Evolutionary conservation across 2,888 invertebrate species (phyloP), one percentile per base, ranked within the genome.

Genomic region (Desoria tigrina): DNA sequence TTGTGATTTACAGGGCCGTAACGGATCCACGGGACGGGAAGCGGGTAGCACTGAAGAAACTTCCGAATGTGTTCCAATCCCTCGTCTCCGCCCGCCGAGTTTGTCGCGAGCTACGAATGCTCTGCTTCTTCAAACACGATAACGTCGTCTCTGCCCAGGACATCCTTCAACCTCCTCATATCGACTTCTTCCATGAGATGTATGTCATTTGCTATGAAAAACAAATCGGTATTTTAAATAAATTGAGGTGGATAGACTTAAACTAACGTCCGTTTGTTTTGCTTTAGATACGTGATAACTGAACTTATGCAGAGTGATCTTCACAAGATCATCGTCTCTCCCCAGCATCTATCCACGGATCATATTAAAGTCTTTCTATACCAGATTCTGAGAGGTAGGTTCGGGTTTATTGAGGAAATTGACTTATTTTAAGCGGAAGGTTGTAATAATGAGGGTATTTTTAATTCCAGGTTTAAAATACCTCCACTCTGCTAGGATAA

Each of bases 331-430:
- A 99, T 99, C 83, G 98, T 99, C 78, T 98, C 98, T 78, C 96
- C 97, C 76, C 99, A 99, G 83, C 95, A 95, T 79, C 89, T 99
- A 77, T 95, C 97, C 78, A 89, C 96, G 77, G 99, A 99, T 85
- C 99, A 99, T 87, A 96, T 99, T 84, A 99, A 99, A 89, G 97
- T 99, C 84, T 99, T 99, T 88, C 91, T 99, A 79, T 99, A 99
- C 84, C 99, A 99, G 86, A 98, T 99, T 83, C 88, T 99, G 79
- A 88, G 99, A 86, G 98, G 32, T 32, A 32, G 4, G 32, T n/a
- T n/a, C n/a, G n/a, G n/a, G n/a, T n/a, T n/a, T n/a, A n/a, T n/a
- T n/a, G n/a, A n/a, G n/a, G n/a, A n/a, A n/a, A n/a, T n/a, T n/a
- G n/a, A n/a, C n/a, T n/a, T n/a, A n/a, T n/a, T n/a, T n/a, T n/a